Base-by-base conservation (phyloP, 2,888 invertebrate species). In the Phragmatobia fuliginosa region DNA sequence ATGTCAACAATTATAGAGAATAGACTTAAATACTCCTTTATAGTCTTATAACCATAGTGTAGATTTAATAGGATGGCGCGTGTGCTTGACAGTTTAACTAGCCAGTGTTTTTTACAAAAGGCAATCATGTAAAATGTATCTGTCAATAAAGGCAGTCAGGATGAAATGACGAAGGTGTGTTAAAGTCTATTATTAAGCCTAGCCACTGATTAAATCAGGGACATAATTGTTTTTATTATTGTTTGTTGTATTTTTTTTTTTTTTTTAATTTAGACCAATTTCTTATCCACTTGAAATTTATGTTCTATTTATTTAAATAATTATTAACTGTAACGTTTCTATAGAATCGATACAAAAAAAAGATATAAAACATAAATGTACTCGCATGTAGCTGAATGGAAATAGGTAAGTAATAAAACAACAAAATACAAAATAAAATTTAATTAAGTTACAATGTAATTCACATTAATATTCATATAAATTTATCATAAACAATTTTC, bases 131-230 rank as follows among this genome's bases (percentile, higher is more conserved):
- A 75, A 73, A 73, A 75, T 68, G 63, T 72, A 80, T 70, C 63
- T 79, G 79, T 73, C 79, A 72, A 66, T 45, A 36, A 70, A 72
- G 64, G 66, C 66, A 71, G 28, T 64, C 70, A 58, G 38, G 68
- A 64, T 66, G 68, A 80, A 75, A 45, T 75, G 80, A 77, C 41
- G 76, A 77, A 69, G 80, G 78, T 71, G 68, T 68, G 59, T 49
- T 41, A 32, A 25, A 25, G 62, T 68, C 71, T 77, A 75, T n/a
- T 72, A 73, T 68, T 67, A 5, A 68, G 52, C 41, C 66, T 56
- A 25, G 58, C 38, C n/a, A 41, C 41, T 62, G 31, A 68, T 6
- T 21, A 25, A 56, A 45, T 49, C 45, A 49, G 45, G 10, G 45
- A 49, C n/a, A 21, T 49, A 49, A 49, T 21, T 10, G n/a, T 49